Evolutionary conservation across 2,888 invertebrate species (phyloP).

Genomic region (Tolmerus cingulatus): DNA sequence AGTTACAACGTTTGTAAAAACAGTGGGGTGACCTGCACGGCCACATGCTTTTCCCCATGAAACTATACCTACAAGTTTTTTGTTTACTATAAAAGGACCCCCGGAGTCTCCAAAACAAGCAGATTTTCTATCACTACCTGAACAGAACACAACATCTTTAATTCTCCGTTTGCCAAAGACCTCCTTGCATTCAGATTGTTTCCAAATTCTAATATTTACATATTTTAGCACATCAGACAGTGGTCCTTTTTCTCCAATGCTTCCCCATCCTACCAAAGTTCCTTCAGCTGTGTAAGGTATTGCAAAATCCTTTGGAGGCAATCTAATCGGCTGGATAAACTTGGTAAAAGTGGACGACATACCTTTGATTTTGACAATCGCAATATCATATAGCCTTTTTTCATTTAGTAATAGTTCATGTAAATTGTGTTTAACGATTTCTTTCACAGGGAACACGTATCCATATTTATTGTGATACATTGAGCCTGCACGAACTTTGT

Average conservation of each 20-base stretch:
- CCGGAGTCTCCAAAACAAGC: background rate
- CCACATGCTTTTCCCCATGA: background rate
- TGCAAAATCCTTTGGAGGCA: background rate
- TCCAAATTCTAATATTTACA: slow-evolving; percentile 49
- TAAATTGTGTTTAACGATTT: background rate
- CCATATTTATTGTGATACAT: slow-evolving; percentile 1
- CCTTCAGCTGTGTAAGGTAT: slow-evolving; percentile 14
- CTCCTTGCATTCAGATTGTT: background rate
- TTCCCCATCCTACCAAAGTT: slow-evolving; percentile 41
- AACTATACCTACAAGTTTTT: background rate
- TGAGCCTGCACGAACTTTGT: background rate
- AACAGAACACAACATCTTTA: background rate
- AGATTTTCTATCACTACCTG: background rate
- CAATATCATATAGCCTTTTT: background rate
- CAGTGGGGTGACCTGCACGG: background rate
- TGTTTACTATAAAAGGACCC: background rate
- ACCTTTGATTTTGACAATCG: background rate
- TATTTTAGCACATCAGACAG: slow-evolving; percentile 58
- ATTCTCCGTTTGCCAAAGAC: background rate
- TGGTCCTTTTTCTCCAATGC: slow-evolving; percentile 51
- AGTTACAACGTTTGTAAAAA: background rate
- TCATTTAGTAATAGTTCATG: background rate
- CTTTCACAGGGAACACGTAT: background rate
- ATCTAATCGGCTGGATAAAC: background rate
- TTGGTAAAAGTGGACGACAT: background rate